phyloP scores from a whole-genome alignment of 2,888 invertebrate genomes.

The Heliconius hortense region DNA sequence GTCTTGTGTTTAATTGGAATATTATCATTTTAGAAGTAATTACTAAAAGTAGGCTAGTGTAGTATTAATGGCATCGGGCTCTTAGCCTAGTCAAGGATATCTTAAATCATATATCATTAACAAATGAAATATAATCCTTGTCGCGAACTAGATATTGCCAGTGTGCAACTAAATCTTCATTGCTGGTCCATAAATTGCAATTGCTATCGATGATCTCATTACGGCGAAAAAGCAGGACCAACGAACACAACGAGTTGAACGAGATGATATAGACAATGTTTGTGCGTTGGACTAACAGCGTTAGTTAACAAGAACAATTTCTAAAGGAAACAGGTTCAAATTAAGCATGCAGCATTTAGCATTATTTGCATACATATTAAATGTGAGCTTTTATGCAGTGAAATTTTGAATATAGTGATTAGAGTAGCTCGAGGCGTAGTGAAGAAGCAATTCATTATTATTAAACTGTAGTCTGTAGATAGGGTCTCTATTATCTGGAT shows the following conservation, averaged over 20 bases:
- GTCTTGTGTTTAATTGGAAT: no score
- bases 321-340: neutral
- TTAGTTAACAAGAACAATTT: slow-evolving; percentile 33
- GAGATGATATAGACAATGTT: slow-evolving; percentile 41
- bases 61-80: no score
- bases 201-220: slow-evolving; percentile 68
- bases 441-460: no score
- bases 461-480: no score
- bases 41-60: no score
- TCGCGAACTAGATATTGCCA: slow-evolving; percentile 47
- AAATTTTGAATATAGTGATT: no score
- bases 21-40: no score
- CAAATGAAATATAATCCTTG: slow-evolving; percentile 2
- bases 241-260: slow-evolving; percentile 27
- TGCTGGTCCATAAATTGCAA: slow-evolving; percentile 66
- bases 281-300: slow-evolving; percentile 35
- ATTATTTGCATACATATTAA: no score
- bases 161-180: slow-evolving; percentile 75
- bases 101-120: slow-evolving; percentile 10
- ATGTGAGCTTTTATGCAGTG: no score
- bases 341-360: neutral
- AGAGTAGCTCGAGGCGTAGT: no score
- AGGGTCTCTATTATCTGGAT: no score
- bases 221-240: slow-evolving; percentile 51
- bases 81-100: neutral